phyloP scores from a whole-genome alignment of 2,888 invertebrate genomes.

The Aleiodes alternator region DNA sequence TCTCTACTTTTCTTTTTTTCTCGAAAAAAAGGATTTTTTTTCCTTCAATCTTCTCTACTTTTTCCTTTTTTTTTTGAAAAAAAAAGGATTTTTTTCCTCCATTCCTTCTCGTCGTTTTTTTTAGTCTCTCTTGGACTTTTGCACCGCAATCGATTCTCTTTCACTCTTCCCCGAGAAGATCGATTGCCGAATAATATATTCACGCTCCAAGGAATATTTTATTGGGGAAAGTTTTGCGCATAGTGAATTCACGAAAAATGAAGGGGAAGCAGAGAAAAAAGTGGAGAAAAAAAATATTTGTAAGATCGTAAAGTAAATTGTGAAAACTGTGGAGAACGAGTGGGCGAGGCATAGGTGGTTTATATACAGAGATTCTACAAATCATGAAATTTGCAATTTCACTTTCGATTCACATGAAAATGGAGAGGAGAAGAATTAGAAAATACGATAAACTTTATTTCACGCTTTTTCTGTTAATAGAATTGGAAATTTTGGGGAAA shows the following conservation, averaged over 20 bases:
- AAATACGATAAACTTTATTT: no score
- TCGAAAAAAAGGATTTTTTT: conserved; percentile 8
- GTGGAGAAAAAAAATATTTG: neutral
- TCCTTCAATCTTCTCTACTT: conserved; percentile 19
- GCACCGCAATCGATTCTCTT: conserved; percentile 10
- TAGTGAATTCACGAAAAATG: conserved; percentile 7
- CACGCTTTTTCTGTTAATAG: no score
- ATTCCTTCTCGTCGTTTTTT: conserved; percentile 19
- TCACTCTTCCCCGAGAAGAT: neutral
- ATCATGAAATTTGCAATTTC: conserved; percentile 6
- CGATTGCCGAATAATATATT: conserved; percentile 39
- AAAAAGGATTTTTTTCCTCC: conserved; percentile 24
- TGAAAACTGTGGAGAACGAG: conserved; percentile 22
- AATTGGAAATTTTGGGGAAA: no score
- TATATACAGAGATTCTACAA: neutral
- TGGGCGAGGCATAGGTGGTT: conserved; percentile 7
- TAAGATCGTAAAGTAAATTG: conserved; percentile 20
- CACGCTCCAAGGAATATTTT: conserved; percentile 22
- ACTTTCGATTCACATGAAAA: no score
- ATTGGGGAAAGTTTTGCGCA: conserved; percentile 20
- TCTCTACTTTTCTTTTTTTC: conserved; percentile 13
- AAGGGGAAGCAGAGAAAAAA: neutral
- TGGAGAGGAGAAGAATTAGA: no score
- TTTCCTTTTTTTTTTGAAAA: neutral
- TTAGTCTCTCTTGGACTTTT: conserved; percentile 41